Conservation (phyloP, 2,113 vertebrate species). For the Gavia stellata region DNA sequence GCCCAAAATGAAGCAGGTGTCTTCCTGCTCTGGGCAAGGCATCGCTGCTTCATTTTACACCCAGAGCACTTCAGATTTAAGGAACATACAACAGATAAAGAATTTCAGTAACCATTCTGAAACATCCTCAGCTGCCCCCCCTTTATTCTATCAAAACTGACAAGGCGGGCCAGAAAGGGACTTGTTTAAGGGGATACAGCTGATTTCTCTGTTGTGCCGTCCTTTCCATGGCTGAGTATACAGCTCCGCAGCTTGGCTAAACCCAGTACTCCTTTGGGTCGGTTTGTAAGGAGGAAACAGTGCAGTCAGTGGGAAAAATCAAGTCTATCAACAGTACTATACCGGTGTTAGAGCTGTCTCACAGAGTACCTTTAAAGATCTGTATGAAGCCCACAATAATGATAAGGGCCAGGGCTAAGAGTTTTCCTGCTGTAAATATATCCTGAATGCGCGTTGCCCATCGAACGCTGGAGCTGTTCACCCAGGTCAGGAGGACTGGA, state of each 20-base stretch:
- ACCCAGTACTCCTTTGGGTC: accelerated
- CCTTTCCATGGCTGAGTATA: neutral
- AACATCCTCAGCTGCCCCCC: neutral
- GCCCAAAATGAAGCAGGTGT: neutral
- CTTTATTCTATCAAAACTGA: neutral
- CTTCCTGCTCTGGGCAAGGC: neutral
- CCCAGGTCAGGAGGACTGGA: slow-evolving; percentile 94
- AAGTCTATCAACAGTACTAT: neutral
- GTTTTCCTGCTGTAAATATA: slow-evolving; percentile 91
- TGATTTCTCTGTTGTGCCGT: neutral
- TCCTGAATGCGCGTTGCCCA: slow-evolving; percentile 96
- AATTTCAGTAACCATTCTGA: neutral
- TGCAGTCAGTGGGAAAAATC: neutral
- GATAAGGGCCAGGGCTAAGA: slow-evolving; percentile 91
- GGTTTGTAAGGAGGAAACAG: neutral
- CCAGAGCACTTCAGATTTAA: neutral
- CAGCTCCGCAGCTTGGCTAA: neutral
- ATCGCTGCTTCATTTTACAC: neutral
- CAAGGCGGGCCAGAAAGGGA: neutral
- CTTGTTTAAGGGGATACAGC: neutral
- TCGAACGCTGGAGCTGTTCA: slow-evolving; percentile 94
- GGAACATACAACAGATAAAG: neutral
- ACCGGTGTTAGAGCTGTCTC: neutral
- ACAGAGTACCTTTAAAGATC: slow-evolving; percentile 86
- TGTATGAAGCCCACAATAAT: slow-evolving; percentile 89